A percentile compares a stretch with the other conserved stretches of the same genome.
phyloP scores from a whole-genome alignment of 2,888 invertebrate species.

The Erynnis tages region DNA sequence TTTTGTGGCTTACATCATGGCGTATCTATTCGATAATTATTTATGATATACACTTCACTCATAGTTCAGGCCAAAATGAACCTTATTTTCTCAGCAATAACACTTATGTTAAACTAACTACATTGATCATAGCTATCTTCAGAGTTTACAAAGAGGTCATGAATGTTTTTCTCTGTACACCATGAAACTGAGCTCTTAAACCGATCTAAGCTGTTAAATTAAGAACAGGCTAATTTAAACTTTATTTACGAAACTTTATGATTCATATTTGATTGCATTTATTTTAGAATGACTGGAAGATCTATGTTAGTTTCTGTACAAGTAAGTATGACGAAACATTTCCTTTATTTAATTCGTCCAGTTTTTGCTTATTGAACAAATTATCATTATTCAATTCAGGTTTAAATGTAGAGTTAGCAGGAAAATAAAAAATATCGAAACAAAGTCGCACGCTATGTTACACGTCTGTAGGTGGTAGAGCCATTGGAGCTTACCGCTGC shows the following conservation, averaged over 20 bases:
- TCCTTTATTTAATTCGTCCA: slow-evolving; percentile 3
- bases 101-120: not conserved
- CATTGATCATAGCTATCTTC: not conserved
- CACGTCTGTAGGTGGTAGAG: too few species aligned
- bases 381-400: not conserved
- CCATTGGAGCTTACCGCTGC: too few species aligned
- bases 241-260: not conserved
- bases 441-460: too few species aligned
- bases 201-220: not conserved
- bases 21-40: slow-evolving; percentile 22
- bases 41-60: slow-evolving; percentile 11
- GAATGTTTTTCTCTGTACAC: slow-evolving; percentile 13
- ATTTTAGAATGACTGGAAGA: too few species aligned
- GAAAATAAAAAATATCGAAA: too few species aligned
- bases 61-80: not conserved
- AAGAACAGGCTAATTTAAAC: not conserved
- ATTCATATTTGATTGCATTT: too few species aligned
- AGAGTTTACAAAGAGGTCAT: slow-evolving; percentile 10
- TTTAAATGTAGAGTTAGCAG: too few species aligned
- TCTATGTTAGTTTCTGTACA: not conserved
- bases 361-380: slow-evolving; percentile 2
- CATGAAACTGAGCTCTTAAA: not conserved
- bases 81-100: not conserved
- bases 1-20: slow-evolving; percentile 35
- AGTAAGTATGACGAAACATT: slow-evolving; percentile 8